Evolutionary conservation across 2,797 vertebrate genomes (phyloP).

Genomic region (Ctenopoma multispine): DNA sequence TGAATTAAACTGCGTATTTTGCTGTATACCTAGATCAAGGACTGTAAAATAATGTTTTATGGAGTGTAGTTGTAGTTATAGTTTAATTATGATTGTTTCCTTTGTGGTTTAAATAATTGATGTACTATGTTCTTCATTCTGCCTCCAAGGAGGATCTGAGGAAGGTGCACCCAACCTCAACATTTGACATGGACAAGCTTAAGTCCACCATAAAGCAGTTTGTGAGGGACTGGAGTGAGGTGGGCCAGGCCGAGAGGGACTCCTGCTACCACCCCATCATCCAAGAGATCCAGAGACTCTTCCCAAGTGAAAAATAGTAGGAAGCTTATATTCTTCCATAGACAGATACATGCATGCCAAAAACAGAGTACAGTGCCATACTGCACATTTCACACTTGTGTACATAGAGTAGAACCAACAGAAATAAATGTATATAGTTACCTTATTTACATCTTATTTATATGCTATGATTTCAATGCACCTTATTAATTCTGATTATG

Average conservation of each 20-base stretch:
- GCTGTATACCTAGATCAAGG: not conserved
- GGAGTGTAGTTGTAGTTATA: not conserved
- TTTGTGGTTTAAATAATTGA: not conserved
- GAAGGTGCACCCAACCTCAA: constrained; percentile 90
- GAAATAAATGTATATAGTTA: not conserved
- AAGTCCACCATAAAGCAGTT: constrained; percentile 99
- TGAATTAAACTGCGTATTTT: constrained; percentile 7
- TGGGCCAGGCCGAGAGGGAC: constrained; percentile 92
- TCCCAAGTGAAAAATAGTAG: constrained; percentile 94
- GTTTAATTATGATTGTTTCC: not conserved
- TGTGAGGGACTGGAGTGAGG: constrained; percentile 98
- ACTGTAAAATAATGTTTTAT: not conserved
- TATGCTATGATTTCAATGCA: constrained; percentile 19
- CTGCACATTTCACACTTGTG: not conserved
- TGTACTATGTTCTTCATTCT: not conserved
- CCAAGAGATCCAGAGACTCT: constrained; percentile 92
- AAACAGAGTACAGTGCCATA: constrained; percentile 4
- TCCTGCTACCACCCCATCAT: constrained; percentile 96
- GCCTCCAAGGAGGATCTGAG: constrained; percentile 75
- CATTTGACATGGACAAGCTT: constrained; percentile 99
- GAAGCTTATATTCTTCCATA: constrained; percentile 35
- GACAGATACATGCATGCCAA: constrained; percentile 33
- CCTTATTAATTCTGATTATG: constrained; percentile 23
- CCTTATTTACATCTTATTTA: not conserved
- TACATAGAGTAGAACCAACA: not conserved